phyloP scores from a whole-genome alignment of 2,888 invertebrate species.

The Lochmaea capreae region DNA sequence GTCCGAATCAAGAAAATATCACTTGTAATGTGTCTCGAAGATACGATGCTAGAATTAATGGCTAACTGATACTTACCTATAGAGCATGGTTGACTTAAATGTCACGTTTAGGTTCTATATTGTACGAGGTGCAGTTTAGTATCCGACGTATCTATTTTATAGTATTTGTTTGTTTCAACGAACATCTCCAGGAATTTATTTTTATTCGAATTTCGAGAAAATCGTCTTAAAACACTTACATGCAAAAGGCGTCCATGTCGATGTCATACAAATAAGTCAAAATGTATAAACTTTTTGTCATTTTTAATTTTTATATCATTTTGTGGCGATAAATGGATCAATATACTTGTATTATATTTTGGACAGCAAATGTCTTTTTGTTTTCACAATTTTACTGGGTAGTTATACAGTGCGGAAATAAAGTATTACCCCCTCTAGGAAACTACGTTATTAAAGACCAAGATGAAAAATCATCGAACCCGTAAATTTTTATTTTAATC shows the following conservation, averaged over 20 bases:
- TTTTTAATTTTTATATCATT: too few relatives aligned
- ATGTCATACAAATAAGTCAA: neutral
- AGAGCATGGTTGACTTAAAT: slow-evolving; percentile 5
- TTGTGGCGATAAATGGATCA: too few relatives aligned
- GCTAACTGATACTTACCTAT: slow-evolving; percentile 17
- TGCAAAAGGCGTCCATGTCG: neutral
- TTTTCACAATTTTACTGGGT: too few relatives aligned
- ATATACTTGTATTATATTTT: too few relatives aligned
- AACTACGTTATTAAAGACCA: too few relatives aligned
- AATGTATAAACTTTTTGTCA: too few relatives aligned
- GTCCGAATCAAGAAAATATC: slow-evolving; percentile 39
- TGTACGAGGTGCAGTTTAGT: slow-evolving; percentile 1
- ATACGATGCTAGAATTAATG: slow-evolving; percentile 33
- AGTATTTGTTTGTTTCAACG: neutral
- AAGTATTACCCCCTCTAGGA: too few relatives aligned
- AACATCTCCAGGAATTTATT: slow-evolving; percentile 1
- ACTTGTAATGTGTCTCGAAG: slow-evolving; percentile 35
- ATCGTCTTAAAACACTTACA: neutral
- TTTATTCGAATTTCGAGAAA: neutral
- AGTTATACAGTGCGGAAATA: too few relatives aligned
- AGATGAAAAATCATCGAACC: too few relatives aligned
- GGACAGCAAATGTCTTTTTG: too few relatives aligned
- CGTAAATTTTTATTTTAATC: too few relatives aligned
- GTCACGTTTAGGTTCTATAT: slow-evolving; percentile 20
- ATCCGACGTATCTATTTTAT: neutral